Percentiles rank a stretch among this genome's conserved stretches.
These are phyloP conservation scores for Pollimyrus isidori DNA, from an alignment of 2,113 vertebrate species.

Conservation along the genomic window DNA sequence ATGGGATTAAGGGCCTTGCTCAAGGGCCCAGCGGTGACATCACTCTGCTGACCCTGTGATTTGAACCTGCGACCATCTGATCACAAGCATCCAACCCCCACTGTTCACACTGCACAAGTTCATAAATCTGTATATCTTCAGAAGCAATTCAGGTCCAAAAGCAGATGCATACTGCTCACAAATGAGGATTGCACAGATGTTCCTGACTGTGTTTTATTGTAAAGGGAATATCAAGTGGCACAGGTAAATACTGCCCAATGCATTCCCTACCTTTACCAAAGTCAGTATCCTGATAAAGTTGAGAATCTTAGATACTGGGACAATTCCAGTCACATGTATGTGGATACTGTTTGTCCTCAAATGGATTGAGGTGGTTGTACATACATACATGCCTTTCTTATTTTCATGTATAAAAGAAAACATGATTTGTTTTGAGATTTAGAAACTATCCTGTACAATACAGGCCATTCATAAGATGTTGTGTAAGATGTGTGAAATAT, in stretches of 20 bases:
- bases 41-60: too few relatives aligned
- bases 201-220: neutral
- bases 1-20: neutral
- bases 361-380: constrained; percentile 37
- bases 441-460: neutral
- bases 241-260: neutral
- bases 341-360: constrained; percentile 25
- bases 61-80: neutral
- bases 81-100: neutral
- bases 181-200: neutral
- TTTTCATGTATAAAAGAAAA: constrained; percentile 11
- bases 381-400: constrained; percentile 35
- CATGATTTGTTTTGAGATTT: neutral
- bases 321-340: constrained; percentile 12
- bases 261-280: constrained; percentile 35
- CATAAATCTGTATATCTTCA: neutral
- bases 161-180: neutral
- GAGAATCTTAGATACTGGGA: constrained; percentile 28
- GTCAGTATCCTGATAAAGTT: constrained; percentile 32
- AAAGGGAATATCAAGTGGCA: neutral
- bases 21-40: neutral
- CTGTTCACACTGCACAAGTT: neutral
- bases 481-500: neutral
- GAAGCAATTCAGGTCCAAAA: neutral
- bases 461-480: neutral